Base-by-base conservation (phyloP, 2,113 vertebrate genomes). In the Siniperca knerii region DNA sequence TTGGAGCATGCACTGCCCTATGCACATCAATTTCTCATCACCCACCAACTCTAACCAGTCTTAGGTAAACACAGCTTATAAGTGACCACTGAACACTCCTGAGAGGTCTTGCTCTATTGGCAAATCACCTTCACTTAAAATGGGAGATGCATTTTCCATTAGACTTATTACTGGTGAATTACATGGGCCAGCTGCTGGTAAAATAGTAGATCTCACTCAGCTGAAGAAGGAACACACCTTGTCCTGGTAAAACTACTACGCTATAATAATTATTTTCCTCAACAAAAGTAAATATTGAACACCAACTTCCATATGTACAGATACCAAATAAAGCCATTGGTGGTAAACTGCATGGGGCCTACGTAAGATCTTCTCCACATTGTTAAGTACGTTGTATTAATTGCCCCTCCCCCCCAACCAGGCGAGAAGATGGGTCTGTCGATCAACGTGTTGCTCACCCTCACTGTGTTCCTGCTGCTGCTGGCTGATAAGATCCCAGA, bases 401-500 rank as follows among this genome's bases (percentile, higher is more conserved):
- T 73, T 48, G 3, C 9, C 18, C 2, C 6, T 61, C 2, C 20
- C 92, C 35, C 15, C 68, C 69, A 60, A 3, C 20, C 92, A 98
- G 97, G 97, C 75, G 97, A 98, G 93, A 98, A 98, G 94, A 97
- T 98, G 96, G 97, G 97, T 2, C 96, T 98, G 69, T 97, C 97
- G 1, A 98, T 98, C 91, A 98, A 98, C 4, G 97, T 97, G 2
- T 90, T 98, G 82, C 96, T 98, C 78, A 97, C 97, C 72, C 96
- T 98, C 11, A 98, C 97, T 1, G 97, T 98, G 75, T 98, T 98
- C 92, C 92, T 98, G 89, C 95, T 98, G 77, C 96, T 98, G 92
- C 91, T 98, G 94, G 97, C 97, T 0, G 96, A 97, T 88, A 98
- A 98, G 89, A 96, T 98, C 37, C 97, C 97, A 0, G 97, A 98